A percentile compares a stretch with the other conserved stretches of the same genome.
Evolutionary conservation across 2,888 invertebrate genomes (phyloP).

Genomic region (Cenopis cana): DNA sequence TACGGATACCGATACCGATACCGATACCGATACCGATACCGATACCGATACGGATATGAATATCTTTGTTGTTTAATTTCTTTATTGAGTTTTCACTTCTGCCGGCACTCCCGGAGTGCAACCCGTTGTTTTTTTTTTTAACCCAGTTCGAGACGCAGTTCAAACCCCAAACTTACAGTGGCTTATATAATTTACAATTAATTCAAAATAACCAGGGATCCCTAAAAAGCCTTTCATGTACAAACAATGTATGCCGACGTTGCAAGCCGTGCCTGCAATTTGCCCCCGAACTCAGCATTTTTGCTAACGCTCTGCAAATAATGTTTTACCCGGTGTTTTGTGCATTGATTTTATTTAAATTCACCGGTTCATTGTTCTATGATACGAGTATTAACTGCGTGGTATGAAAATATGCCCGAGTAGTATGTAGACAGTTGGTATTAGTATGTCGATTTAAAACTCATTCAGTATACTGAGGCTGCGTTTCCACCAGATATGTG

Average conservation of each 20-base stretch:
- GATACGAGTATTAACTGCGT: not conserved
- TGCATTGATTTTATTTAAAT: constrained; percentile 40
- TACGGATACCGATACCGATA: too few relatives aligned
- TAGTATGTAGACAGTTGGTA: not conserved
- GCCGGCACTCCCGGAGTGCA: too few relatives aligned
- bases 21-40: too few relatives aligned
- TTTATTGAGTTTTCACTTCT: too few relatives aligned
- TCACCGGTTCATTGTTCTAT: constrained; percentile 4
- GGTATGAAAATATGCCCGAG: not conserved
- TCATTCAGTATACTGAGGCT: too few relatives aligned
- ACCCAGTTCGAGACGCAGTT: too few relatives aligned
- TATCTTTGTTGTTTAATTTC: too few relatives aligned
- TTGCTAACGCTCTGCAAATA: constrained; percentile 44
- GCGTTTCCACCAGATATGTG: too few relatives aligned
- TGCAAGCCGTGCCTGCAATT: constrained; percentile 42
- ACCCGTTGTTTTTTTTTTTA: too few relatives aligned
- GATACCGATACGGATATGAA: too few relatives aligned
- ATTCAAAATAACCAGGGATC: not conserved
- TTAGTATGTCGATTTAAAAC: not conserved
- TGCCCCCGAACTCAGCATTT: constrained; percentile 39
- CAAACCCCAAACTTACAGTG: too few relatives aligned
- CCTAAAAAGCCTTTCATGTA: constrained; percentile 25
- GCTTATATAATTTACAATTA: too few relatives aligned
- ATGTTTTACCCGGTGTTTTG: constrained; percentile 34
- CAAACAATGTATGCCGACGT: constrained; percentile 44